Evolutionary conservation across 2,113 vertebrate genomes (phyloP).

Genomic region (Malurus cyaneus): DNA sequence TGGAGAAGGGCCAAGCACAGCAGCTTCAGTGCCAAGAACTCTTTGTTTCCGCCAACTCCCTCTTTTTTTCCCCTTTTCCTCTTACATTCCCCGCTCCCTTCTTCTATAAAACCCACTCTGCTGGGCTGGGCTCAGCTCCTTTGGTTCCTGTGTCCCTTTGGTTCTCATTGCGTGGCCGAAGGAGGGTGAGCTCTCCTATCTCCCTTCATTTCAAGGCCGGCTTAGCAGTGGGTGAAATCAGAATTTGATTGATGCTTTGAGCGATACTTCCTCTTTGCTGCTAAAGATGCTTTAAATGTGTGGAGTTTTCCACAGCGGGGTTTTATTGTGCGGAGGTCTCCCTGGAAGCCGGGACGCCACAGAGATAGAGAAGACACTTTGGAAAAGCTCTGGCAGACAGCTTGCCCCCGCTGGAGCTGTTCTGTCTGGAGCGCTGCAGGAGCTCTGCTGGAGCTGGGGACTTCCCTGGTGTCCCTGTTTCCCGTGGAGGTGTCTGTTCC

Average conservation of each 20-base stretch:
- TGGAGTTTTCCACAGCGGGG: constrained; percentile 47
- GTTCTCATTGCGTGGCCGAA: rapidly evolving
- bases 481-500: neutral
- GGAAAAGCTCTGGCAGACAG: constrained; percentile 37
- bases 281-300: constrained; percentile 48
- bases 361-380: too few relatives aligned
- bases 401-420: constrained; percentile 24
- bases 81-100: constrained; percentile 58
- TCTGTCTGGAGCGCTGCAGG: constrained; percentile 8
- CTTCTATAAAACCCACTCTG: neutral
- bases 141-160: neutral
- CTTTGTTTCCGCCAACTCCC: constrained; percentile 71
- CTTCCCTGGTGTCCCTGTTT: neutral
- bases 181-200: neutral
- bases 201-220: rapidly evolving
- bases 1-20: constrained; percentile 66
- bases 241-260: neutral
- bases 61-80: constrained; percentile 21
- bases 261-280: neutral
- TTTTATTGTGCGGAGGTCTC: constrained; percentile 44
- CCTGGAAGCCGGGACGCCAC: neutral
- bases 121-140: neutral
- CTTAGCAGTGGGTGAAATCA: neutral
- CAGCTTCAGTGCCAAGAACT: constrained; percentile 51
- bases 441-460: neutral